phyloP scores from a whole-genome alignment of 2,797 vertebrate genomes.

The Aselliscus stoliczkanus region DNA sequence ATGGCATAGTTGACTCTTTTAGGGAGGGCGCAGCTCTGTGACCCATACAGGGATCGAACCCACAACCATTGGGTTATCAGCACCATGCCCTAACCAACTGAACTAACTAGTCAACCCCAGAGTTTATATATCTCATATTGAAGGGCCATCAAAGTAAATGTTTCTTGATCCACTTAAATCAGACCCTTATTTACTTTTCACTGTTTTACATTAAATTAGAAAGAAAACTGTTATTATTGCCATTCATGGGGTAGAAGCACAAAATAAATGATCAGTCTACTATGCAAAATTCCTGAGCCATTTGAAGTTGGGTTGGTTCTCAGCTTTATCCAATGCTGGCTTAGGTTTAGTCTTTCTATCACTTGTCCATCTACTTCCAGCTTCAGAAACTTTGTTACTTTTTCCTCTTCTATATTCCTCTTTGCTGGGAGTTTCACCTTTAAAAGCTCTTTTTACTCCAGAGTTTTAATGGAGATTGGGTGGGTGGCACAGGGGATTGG shows the following conservation, averaged over 20 bases:
- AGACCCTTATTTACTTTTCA: not conserved
- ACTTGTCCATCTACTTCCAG: not conserved
- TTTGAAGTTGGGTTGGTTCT: not conserved
- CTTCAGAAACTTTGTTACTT: not conserved
- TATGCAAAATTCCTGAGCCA: not conserved
- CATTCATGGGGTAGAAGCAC: not conserved
- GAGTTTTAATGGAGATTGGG: not conserved
- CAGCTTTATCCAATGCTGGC: not conserved
- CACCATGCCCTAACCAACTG: no score
- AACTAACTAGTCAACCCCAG: no score
- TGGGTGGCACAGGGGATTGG: not conserved
- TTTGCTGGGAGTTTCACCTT: not conserved
- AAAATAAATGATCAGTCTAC: not conserved
- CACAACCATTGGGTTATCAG: no score
- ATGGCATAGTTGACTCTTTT: no score
- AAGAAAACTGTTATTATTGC: not conserved
- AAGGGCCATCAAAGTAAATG: not conserved
- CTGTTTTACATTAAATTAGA: not conserved
- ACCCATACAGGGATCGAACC: no score
- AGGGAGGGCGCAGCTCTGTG: no score
- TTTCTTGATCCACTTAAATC: not conserved
- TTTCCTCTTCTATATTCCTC: not conserved
- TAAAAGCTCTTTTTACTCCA: not conserved
- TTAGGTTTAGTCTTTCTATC: not conserved
- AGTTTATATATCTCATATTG: not conserved